Evolutionary conservation across 1,140 invertebrate genomes (phyloP).

Genomic region (Rhagoletis pomonella): DNA sequence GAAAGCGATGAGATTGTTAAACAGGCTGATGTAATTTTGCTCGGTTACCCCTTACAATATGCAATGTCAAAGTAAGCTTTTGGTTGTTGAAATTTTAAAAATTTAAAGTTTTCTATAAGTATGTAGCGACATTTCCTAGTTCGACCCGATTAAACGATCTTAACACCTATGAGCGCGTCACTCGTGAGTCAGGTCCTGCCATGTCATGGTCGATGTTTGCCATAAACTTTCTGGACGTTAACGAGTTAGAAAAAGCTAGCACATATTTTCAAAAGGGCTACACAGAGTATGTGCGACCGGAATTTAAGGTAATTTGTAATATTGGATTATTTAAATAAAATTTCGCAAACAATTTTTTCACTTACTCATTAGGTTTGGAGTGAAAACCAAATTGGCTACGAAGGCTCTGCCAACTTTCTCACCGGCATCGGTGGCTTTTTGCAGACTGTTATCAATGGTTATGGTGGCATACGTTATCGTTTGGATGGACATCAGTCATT

Average conservation of each 20-base stretch:
- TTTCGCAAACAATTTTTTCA: neutral
- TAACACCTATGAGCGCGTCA: conserved; percentile 76
- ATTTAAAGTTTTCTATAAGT: neutral
- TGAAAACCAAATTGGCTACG: conserved; percentile 74
- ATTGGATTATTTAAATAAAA: neutral
- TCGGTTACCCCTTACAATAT: conserved; percentile 77
- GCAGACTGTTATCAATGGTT: conserved; percentile 77
- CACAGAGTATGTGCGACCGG: conserved; percentile 76
- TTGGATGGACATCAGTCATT: conserved; percentile 62
- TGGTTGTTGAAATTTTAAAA: neutral
- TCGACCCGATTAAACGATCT: conserved; percentile 75
- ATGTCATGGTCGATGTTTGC: conserved; percentile 79
- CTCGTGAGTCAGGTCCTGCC: conserved; percentile 75
- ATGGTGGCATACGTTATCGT: conserved; percentile 75
- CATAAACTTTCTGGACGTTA: conserved; percentile 74
- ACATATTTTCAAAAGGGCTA: conserved; percentile 76
- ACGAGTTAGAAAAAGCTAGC: conserved; percentile 70
- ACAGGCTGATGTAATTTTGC: conserved; percentile 77
- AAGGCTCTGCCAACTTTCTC: conserved; percentile 77
- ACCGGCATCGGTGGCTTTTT: conserved; percentile 78
- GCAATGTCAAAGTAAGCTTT: conserved; percentile 75
- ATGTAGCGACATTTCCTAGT: conserved; percentile 54
- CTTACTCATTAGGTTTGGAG: conserved; percentile 75
- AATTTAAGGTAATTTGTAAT: conserved; percentile 72
- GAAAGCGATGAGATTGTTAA: conserved; percentile 74